Percentiles rank a stretch among this genome's conserved stretches.
Conservation (phyloP, 1,140 invertebrate genomes). For the Bombus waltoni region DNA sequence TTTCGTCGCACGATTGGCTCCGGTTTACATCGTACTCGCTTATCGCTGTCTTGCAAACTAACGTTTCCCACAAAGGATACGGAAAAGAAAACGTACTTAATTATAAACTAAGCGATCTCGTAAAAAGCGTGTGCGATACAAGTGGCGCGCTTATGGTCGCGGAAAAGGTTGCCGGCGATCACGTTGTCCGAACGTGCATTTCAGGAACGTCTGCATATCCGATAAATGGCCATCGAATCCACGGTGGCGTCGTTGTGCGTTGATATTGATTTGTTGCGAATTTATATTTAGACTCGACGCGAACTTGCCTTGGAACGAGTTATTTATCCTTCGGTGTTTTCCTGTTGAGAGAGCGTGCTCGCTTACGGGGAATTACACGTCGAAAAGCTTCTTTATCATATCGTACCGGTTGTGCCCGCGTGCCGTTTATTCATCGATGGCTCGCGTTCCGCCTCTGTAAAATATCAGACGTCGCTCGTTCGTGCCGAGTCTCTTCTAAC, state of each 20-base stretch:
- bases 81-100: background rate
- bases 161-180: constrained; percentile 17
- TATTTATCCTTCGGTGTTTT: constrained; percentile 49
- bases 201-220: constrained; percentile 7
- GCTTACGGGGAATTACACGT: constrained; percentile 1
- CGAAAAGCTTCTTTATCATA: constrained; percentile 13
- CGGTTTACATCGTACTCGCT: no score
- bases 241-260: background rate
- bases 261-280: constrained; percentile 52
- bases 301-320: constrained; percentile 45
- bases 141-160: background rate
- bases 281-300: constrained; percentile 47
- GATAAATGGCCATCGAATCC: constrained; percentile 31
- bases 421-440: background rate
- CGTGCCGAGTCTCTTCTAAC: background rate
- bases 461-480: background rate
- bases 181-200: constrained; percentile 27
- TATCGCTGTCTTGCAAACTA: no score
- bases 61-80: no score
- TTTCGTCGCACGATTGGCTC: no score
- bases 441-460: background rate
- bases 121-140: background rate
- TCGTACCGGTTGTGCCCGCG: background rate
- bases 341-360: constrained; percentile 6
- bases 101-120: background rate